Base-by-base conservation (phyloP, 92 coral and sea anemone species). In the Montipora capitata region DNA sequence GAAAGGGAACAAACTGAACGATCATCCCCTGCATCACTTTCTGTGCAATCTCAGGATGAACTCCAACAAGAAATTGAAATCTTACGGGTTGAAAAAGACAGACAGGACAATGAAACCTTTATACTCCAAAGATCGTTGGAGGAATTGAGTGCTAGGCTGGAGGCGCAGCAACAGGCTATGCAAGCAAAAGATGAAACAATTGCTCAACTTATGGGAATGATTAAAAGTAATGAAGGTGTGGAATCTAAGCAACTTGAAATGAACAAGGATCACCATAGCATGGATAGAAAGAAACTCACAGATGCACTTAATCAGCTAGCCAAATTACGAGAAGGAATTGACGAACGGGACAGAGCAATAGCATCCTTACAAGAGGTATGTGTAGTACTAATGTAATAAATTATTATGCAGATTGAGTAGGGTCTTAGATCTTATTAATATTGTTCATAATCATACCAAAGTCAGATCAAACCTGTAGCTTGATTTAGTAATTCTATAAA, bases 161-260 rank as follows among this genome's bases (percentile, higher is more conserved):
- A 95, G 64, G 92, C 78, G 17, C 98, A 95, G 57, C 94, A 91
- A 52, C 96, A 95, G 79, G 90, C 95, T 17, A 81, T 95, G 40
- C 70, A 77, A 11, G 96, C 98, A 4, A 95, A 95, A 44, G 98
- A 95, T 68, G 98, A 95, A 74, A 93, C 96, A 1, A 95, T 95
- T 48, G 87, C 92, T 17, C 93, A 94, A 77, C 87, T 95, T 0
- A 93, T 95, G 98, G 96, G 76, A 66, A 95, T 95, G 98, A 76
- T 95, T 56, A 93, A 89, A 62, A 92, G 69, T 69, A 95, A 86
- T 70, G 92, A 96, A 81, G 97, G 94, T 66, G 85, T 91, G 14
- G 98, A 88, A 68, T 72, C 86, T 13, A 95, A 95, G 72, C 87
- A 90, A 11, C 44, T 83, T 38, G 96, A 88, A 79, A 63, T 75